Evolutionary conservation across 2,797 vertebrate species (phyloP).

Genomic region (Sphenodon punctatus): DNA sequence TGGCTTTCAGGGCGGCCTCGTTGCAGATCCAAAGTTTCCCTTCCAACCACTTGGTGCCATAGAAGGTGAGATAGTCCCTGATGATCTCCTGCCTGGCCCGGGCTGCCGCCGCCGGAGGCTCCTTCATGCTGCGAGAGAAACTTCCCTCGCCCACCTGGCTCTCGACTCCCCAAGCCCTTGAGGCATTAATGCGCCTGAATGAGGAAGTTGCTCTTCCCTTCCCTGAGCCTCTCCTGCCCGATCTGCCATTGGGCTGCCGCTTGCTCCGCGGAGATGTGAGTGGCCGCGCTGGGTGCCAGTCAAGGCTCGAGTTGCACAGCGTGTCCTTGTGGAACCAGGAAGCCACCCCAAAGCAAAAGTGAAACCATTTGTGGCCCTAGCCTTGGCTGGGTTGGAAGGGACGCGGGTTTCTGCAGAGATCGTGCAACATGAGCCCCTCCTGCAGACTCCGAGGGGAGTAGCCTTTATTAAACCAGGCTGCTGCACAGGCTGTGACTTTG

Average conservation of each 20-base stretch:
- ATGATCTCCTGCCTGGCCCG: slow-evolving; percentile 24
- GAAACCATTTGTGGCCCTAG: background rate
- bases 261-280: accelerated
- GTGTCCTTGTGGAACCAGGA: background rate
- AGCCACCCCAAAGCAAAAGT: background rate
- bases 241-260: background rate
- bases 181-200: background rate
- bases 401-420: background rate
- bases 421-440: background rate
- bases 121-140: slow-evolving; percentile 21
- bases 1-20: slow-evolving; percentile 43
- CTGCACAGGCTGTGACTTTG: too few species aligned
- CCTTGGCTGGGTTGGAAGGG: too few species aligned
- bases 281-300: background rate
- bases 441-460: too few species aligned
- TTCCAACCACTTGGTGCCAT: slow-evolving; percentile 20
- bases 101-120: background rate
- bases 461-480: too few species aligned
- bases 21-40: slow-evolving; percentile 55
- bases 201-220: background rate
- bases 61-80: slow-evolving; percentile 63
- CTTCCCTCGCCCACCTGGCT: too few species aligned
- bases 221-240: too few species aligned
- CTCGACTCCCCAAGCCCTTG: too few species aligned
- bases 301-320: background rate